Evolutionary conservation across 2,113 vertebrate genomes (phyloP).

Genomic region (Oenanthe melanoleuca): DNA sequence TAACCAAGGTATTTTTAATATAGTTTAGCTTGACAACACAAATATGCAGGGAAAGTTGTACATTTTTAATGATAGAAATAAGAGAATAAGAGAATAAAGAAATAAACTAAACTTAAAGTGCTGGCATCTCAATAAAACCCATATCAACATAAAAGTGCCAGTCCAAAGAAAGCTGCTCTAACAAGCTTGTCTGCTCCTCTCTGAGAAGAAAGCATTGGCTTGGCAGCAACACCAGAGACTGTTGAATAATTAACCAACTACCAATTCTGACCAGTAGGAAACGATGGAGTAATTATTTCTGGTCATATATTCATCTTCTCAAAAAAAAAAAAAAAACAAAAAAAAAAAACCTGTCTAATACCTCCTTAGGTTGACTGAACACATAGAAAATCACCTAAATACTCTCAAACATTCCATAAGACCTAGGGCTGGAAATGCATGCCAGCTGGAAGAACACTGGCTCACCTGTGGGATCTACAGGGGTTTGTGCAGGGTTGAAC

Average conservation of each 20-base stretch:
- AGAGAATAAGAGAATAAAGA: background rate
- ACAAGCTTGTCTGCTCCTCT: conserved; percentile 53
- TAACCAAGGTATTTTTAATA: background rate
- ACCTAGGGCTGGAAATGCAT: background rate
- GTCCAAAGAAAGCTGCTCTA: conserved; percentile 57
- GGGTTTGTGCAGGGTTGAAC: background rate
- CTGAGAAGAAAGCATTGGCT: conserved; percentile 34
- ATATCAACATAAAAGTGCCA: conserved; percentile 32
- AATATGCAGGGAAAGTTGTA: background rate
- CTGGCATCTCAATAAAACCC: conserved; percentile 6
- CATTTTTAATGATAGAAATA: conserved; percentile 1
- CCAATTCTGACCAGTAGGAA: conserved; percentile 32
- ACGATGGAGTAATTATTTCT: background rate
- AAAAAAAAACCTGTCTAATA: background rate
- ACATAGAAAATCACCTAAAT: background rate
- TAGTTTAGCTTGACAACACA: background rate
- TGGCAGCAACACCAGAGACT: conserved; percentile 49
- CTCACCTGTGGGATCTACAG: background rate
- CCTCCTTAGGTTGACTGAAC: background rate
- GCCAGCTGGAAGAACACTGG: background rate
- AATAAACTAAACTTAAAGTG: conserved; percentile 34
- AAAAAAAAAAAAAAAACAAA: background rate
- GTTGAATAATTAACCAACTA: conserved; percentile 55
- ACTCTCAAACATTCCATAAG: fast-evolving
- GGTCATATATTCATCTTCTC: background rate